Percentiles rank a stretch among this genome's conserved stretches.
Conservation (phyloP, 2,113 vertebrate species). For the Cariama cristata region DNA sequence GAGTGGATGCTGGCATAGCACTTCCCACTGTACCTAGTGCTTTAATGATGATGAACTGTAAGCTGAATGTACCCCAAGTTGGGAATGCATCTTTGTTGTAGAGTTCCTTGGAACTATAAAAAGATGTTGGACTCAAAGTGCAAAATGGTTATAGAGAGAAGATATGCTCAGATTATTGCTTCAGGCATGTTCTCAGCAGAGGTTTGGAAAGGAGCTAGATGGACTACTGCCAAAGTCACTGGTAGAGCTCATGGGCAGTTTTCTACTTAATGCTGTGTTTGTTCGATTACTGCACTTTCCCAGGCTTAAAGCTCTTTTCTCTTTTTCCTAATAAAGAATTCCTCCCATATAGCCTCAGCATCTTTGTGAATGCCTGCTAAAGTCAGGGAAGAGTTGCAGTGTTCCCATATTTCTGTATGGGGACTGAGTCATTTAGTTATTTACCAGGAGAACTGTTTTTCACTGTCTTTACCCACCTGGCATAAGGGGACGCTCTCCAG, state of each 20-base stretch:
- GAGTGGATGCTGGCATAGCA: not conserved
- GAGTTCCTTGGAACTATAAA: not conserved
- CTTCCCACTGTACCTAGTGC: not conserved
- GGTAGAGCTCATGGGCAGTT: not conserved
- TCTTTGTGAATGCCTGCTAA: not conserved
- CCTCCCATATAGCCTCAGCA: not conserved
- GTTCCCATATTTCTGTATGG: not conserved
- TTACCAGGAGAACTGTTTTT: not conserved
- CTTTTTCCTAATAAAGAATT: not conserved
- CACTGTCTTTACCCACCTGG: not conserved
- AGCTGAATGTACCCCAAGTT: accelerated
- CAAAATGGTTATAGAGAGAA: not conserved
- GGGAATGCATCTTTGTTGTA: not conserved
- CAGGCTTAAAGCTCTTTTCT: not conserved
- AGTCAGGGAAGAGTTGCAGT: not conserved
- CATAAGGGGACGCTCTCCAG: not conserved
- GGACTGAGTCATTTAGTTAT: not conserved
- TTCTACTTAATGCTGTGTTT: not conserved
- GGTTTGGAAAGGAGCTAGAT: not conserved
- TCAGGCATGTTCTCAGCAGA: not conserved
- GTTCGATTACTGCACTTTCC: not conserved
- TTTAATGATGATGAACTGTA: not conserved
- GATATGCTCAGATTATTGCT: not conserved
- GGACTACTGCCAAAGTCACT: not conserved
- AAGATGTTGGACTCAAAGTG: not conserved